phyloP scores from a whole-genome alignment of 2,113 vertebrate genomes.

The Hystrix brachyura region DNA sequence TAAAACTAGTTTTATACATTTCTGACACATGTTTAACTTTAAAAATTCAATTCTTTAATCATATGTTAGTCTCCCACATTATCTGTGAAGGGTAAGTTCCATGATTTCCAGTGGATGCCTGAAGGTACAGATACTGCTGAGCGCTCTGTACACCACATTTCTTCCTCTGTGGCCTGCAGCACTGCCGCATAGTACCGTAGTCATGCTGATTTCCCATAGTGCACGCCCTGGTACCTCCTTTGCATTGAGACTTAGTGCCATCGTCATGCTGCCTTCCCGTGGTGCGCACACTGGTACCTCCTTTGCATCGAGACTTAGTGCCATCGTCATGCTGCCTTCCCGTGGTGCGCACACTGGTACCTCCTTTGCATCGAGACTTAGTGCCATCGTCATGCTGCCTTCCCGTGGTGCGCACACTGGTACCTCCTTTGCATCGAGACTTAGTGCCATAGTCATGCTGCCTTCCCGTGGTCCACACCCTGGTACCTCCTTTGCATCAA shows the following conservation, averaged over 20 bases:
- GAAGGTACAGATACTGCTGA: not conserved
- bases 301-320: too few relatives aligned
- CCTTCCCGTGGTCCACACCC: too few relatives aligned
- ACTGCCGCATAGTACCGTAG: too few relatives aligned
- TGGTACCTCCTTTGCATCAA: too few relatives aligned
- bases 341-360: fast-evolving
- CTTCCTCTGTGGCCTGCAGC: not conserved
- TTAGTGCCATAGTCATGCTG: too few relatives aligned
- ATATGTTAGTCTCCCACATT: not conserved
- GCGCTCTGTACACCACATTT: not conserved
- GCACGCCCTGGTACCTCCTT: not conserved
- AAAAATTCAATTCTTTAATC: not conserved
- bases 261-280: too few relatives aligned
- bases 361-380: not conserved
- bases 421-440: not conserved
- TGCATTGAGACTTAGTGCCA: not conserved
- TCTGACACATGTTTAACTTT: constrained; percentile 15
- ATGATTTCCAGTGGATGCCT: not conserved
- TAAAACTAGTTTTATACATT: not conserved
- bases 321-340: not conserved
- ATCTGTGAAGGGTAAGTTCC: not conserved
- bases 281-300: too few relatives aligned
- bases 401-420: too few relatives aligned
- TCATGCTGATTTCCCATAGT: not conserved
- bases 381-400: not conserved